A percentile compares a stretch with the other conserved stretches of the same genome.
Evolutionary conservation across 2,797 vertebrate genomes (phyloP).

Genomic region (Hirundo rustica): DNA sequence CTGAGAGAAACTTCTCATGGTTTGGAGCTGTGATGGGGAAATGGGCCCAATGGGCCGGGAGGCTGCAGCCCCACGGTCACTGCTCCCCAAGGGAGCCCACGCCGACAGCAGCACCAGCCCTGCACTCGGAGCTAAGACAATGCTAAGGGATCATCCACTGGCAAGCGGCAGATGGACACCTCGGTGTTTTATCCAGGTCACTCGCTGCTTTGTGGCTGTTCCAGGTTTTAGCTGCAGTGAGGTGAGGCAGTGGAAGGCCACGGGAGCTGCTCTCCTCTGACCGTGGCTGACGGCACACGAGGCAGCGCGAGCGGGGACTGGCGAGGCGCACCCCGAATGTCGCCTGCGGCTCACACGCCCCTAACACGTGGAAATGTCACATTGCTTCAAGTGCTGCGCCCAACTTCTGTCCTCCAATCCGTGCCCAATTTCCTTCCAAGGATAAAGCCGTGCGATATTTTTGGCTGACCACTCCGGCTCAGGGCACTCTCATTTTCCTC

Average conservation of each 20-base stretch:
- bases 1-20: background rate
- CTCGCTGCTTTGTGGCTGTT: background rate
- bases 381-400: conserved; percentile 6
- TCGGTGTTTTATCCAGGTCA: background rate
- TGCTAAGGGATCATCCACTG: accelerated
- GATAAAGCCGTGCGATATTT: conserved; percentile 48
- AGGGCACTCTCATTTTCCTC: conserved; percentile 48
- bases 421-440: conserved; percentile 70
- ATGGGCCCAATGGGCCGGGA: accelerated
- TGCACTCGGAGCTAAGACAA: accelerated
- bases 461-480: conserved; percentile 68
- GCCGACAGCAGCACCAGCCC: background rate
- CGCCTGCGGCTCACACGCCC: background rate
- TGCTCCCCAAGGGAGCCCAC: accelerated
- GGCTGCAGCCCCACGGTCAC: accelerated
- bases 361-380: conserved; percentile 57
- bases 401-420: conserved; percentile 64
- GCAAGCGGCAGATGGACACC: background rate
- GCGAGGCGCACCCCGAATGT: background rate
- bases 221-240: background rate
- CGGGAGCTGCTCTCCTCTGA: accelerated
- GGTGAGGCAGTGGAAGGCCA: background rate
- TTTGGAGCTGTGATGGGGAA: background rate
- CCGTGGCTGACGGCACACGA: accelerated
- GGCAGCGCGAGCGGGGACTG: accelerated